A percentile compares a stretch with the other conserved stretches of the same genome.
These are phyloP conservation scores for Stenotaenia linearis DNA, from an alignment of 2,888 invertebrate species.

Conservation along the genomic window DNA sequence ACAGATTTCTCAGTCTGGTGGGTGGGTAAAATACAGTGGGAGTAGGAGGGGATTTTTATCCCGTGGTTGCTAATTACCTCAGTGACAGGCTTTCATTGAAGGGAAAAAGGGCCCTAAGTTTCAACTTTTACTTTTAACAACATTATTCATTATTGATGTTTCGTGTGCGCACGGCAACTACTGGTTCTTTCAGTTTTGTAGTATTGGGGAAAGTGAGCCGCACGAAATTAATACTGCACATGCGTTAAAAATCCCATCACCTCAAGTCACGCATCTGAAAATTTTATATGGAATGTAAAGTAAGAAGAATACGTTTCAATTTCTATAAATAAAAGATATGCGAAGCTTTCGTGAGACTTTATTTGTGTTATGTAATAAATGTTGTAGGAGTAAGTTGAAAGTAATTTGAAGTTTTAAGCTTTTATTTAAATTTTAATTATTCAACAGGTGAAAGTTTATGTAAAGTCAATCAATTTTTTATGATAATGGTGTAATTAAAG, in stretches of 20 bases:
- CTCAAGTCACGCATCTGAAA: not conserved
- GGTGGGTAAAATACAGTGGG: conserved; percentile 7
- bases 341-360: too few relatives aligned
- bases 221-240: not conserved
- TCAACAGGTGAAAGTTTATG: too few relatives aligned
- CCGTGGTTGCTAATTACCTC: conserved; percentile 3
- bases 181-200: not conserved
- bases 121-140: conserved; percentile 12
- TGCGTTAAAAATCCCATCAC: conserved; percentile 9
- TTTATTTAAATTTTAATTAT: too few relatives aligned
- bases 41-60: not conserved
- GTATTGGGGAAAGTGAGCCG: not conserved
- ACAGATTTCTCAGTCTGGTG: conserved; percentile 18
- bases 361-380: too few relatives aligned
- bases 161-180: conserved; percentile 22
- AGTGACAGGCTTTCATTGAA: conserved; percentile 14
- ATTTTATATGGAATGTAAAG: not conserved
- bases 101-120: not conserved
- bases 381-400: too few relatives aligned
- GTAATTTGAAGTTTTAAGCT: too few relatives aligned
- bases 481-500: too few relatives aligned
- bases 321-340: not conserved
- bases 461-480: too few relatives aligned
- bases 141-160: conserved; percentile 21
- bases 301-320: not conserved